Evolutionary conservation across 2,888 invertebrate genomes (phyloP).

Genomic region (Eilema caniola): DNA sequence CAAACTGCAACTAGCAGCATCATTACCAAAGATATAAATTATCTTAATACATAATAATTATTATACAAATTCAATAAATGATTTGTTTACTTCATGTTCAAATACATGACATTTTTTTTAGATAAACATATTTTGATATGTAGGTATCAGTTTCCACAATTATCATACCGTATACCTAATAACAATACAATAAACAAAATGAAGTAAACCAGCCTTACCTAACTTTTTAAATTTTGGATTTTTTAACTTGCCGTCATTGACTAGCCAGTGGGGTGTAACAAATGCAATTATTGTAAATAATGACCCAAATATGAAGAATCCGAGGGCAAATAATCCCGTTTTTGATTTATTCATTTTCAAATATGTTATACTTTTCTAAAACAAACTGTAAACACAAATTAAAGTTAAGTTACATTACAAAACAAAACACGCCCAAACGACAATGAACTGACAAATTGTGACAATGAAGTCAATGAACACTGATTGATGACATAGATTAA

Average conservation of each 20-base stretch:
- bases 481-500: too few relatives aligned
- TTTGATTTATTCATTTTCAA: conserved; percentile 88
- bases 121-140: too few relatives aligned
- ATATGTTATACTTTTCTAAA: not conserved
- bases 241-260: conserved; percentile 91
- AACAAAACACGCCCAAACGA: conserved; percentile 1
- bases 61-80: too few relatives aligned
- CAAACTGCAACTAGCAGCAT: too few relatives aligned
- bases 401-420: not conserved
- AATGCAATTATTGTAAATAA: conserved; percentile 93
- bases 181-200: not conserved
- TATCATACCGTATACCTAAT: too few relatives aligned
- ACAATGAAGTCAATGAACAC: too few relatives aligned
- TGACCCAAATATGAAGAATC: conserved; percentile 89
- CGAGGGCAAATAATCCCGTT: conserved; percentile 89
- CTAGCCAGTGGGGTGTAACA: conserved; percentile 95
- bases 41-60: too few relatives aligned
- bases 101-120: too few relatives aligned
- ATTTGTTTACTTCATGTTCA: too few relatives aligned
- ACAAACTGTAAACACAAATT: conserved; percentile 20
- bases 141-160: too few relatives aligned
- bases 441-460: not conserved
- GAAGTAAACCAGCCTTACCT: conserved; percentile 81
- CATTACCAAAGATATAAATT: too few relatives aligned
- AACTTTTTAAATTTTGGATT: conserved; percentile 93